Evolutionary conservation across 92 coral and sea anemone genomes (phyloP).

Genomic region (Diadumene lineata): DNA sequence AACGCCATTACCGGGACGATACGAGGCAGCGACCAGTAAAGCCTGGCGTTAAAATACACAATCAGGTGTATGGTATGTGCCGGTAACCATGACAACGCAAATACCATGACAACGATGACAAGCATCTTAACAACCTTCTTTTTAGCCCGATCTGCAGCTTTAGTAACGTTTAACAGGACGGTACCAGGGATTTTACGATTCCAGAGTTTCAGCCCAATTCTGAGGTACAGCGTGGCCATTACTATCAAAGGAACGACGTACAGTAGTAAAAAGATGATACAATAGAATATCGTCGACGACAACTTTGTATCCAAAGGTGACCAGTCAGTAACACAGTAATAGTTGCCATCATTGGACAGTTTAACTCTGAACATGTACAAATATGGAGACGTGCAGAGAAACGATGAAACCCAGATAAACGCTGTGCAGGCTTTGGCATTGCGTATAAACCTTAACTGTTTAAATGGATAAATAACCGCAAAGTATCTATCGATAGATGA

Average conservation of each 20-base stretch:
- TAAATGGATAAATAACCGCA: slow-evolving; percentile 72
- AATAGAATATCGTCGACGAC: slow-evolving; percentile 53
- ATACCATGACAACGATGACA: slow-evolving; percentile 57
- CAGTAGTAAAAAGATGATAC: slow-evolving; percentile 42
- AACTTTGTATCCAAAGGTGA: slow-evolving; percentile 52
- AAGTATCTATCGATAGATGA: slow-evolving; percentile 71
- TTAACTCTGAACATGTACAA: slow-evolving; percentile 44
- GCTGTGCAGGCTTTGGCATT: slow-evolving; percentile 50
- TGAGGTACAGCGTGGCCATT: slow-evolving; percentile 52
- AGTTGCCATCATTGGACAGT: background rate
- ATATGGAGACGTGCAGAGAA: slow-evolving; percentile 71
- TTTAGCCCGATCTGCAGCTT: slow-evolving; percentile 71
- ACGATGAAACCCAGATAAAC: slow-evolving; percentile 64
- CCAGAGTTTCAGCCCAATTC: slow-evolving; percentile 74
- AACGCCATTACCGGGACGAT: slow-evolving; percentile 38
- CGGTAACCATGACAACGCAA: slow-evolving; percentile 78
- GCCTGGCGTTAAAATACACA: slow-evolving; percentile 40
- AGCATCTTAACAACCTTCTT: slow-evolving; percentile 74
- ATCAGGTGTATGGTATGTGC: slow-evolving; percentile 77
- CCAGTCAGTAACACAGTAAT: slow-evolving; percentile 59
- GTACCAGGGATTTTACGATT: slow-evolving; percentile 75
- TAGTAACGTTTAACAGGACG: slow-evolving; percentile 44
- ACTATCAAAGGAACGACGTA: slow-evolving; percentile 61
- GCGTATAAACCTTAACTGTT: slow-evolving; percentile 45
- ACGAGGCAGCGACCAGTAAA: slow-evolving; percentile 34